phyloP scores from a whole-genome alignment of 2,888 invertebrate genomes.

The Mechanitis mazaeus region DNA sequence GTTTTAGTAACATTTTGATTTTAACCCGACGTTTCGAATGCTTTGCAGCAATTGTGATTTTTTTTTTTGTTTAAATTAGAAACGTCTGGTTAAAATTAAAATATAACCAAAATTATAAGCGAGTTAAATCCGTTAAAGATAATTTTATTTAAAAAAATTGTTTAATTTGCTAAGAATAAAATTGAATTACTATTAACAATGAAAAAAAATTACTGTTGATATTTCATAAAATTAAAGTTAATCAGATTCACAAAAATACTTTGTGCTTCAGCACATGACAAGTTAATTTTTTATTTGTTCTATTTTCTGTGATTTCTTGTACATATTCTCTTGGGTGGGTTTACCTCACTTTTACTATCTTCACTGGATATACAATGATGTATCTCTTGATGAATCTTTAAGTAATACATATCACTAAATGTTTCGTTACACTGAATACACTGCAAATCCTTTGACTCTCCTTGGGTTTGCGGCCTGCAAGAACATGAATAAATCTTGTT shows the following conservation, averaged over 20 bases:
- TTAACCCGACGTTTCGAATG: too few species aligned
- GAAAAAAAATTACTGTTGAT: too few species aligned
- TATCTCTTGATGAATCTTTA: slow-evolving; percentile 50
- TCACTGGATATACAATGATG: slow-evolving; percentile 33
- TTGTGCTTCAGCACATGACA: not conserved
- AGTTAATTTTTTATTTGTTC: not conserved
- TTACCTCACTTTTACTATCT: slow-evolving; percentile 12
- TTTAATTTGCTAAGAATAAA: too few species aligned
- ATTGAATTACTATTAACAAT: too few species aligned
- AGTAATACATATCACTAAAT: slow-evolving; percentile 42
- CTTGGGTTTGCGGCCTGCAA: slow-evolving; percentile 25
- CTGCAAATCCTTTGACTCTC: slow-evolving; percentile 20
- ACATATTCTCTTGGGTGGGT: slow-evolving; percentile 20
- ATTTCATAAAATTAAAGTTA: too few species aligned
- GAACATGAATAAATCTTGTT: not conserved
- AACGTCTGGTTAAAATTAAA: too few species aligned
- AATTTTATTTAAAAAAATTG: too few species aligned
- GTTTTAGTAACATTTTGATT: too few species aligned
- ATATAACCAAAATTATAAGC: too few species aligned
- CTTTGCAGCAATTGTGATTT: too few species aligned
- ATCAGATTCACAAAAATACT: slow-evolving; percentile 1
- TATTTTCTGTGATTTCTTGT: slow-evolving; percentile 1
- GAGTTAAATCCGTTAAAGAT: too few species aligned
- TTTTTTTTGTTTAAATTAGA: too few species aligned
- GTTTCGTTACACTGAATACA: slow-evolving; percentile 38